These are phyloP conservation scores for Melanchra persicariae DNA, from an alignment of 2,888 invertebrate genomes.

Conservation along the genomic window DNA sequence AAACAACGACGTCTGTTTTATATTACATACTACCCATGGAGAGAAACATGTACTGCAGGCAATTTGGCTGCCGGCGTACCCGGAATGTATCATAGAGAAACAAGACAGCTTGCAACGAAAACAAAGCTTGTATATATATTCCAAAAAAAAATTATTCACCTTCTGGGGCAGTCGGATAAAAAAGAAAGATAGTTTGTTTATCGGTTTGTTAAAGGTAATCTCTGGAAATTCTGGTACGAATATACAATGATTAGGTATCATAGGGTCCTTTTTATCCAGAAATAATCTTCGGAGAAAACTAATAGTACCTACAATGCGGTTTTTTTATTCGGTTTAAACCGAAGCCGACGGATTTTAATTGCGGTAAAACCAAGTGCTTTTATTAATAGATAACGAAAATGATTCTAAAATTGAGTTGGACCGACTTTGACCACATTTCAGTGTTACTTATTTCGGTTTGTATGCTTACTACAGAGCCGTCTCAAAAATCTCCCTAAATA, in stretches of 20 bases:
- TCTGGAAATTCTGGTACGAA: too few species aligned
- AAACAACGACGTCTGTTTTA: constrained; percentile 21
- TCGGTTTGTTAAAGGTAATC: not conserved
- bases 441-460: not conserved
- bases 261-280: too few species aligned
- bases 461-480: not conserved
- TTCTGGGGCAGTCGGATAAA: too few species aligned
- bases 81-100: constrained; percentile 13
- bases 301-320: not conserved
- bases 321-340: not conserved
- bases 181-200: not conserved
- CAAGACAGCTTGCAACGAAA: constrained; percentile 20
- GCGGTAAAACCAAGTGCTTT: not conserved
- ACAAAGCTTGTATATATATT: not conserved
- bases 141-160: too few species aligned
- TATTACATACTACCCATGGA: constrained; percentile 3
- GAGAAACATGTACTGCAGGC: constrained; percentile 4
- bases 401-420: not conserved
- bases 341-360: not conserved
- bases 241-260: too few species aligned
- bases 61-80: constrained; percentile 17
- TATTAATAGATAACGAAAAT: not conserved
- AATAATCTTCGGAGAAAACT: not conserved
- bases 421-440: not conserved
- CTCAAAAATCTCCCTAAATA: constrained; percentile 1